Conservation (phyloP, 2,797 vertebrate species). For the Clangula hyemalis region DNA sequence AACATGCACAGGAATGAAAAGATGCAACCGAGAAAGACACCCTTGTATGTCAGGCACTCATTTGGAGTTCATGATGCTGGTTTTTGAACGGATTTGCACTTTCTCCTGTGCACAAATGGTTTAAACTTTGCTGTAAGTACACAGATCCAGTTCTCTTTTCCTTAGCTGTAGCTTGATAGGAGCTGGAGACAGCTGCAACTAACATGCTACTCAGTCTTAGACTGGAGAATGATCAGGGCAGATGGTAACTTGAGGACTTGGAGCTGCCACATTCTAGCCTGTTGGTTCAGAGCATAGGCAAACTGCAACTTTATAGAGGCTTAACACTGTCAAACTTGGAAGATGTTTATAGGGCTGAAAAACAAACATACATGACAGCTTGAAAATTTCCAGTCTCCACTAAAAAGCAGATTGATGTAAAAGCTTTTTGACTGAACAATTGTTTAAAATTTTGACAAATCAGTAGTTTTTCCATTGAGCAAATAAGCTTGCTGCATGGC, state of each 20-base stretch:
- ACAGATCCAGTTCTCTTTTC: not conserved
- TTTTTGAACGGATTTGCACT: not conserved
- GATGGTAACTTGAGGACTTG: not conserved
- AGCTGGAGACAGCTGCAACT: not conserved
- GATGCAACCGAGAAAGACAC: not conserved
- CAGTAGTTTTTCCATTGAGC: conserved; percentile 13
- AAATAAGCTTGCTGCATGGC: not conserved
- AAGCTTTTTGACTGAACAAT: conserved; percentile 54
- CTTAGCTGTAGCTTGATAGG: not conserved
- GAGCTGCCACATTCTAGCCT: conserved; percentile 46
- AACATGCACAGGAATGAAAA: not conserved
- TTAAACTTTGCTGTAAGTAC: not conserved
- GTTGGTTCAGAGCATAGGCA: conserved; percentile 35
- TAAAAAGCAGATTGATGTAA: conserved; percentile 54
- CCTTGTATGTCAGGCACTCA: not conserved
- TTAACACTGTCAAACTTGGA: conserved; percentile 44
- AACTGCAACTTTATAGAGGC: conserved; percentile 36
- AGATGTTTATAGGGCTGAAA: conserved; percentile 38
- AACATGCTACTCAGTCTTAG: not conserved
- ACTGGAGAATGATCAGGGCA: conserved; percentile 5
- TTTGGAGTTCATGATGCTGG: not conserved
- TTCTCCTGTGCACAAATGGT: not conserved
- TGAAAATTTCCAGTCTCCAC: conserved; percentile 45
- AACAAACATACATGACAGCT: conserved; percentile 48
- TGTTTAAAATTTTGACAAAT: conserved; percentile 65